Conservation (phyloP, 2,888 invertebrate genomes). For the Cerceris rybyensis region DNA sequence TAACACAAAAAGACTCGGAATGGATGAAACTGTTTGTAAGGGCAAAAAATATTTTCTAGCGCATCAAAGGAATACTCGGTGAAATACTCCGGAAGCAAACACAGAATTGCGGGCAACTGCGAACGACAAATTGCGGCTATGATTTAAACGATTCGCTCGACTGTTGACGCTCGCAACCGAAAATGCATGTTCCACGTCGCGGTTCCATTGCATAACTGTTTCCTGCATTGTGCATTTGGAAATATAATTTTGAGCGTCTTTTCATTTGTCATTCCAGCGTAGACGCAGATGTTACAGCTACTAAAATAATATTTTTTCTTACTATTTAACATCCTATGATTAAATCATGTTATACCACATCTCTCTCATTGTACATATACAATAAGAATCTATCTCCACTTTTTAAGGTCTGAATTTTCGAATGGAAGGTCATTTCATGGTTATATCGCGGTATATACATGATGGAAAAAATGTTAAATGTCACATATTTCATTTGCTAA, state of each 20-base stretch:
- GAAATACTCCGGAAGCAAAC: not conserved
- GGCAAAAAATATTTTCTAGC: not conserved
- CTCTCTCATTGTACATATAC: too few species aligned
- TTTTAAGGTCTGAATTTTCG: too few species aligned
- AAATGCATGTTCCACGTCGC: not conserved
- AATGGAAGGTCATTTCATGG: too few species aligned
- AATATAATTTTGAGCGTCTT: not conserved
- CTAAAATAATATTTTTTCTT: too few species aligned
- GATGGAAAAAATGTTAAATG: too few species aligned
- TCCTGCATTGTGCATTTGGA: not conserved
- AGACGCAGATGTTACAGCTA: too few species aligned
- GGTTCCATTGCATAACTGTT: not conserved
- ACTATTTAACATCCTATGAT: too few species aligned
- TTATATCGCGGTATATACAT: too few species aligned
- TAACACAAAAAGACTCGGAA: not conserved
- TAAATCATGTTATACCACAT: too few species aligned
- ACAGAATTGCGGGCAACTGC: constrained; percentile 8
- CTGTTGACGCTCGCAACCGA: not conserved
- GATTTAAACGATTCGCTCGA: constrained; percentile 15
- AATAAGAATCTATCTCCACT: too few species aligned
- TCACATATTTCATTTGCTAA: too few species aligned
- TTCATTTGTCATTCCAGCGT: too few species aligned
- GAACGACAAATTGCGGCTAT: constrained; percentile 30
- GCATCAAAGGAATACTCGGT: not conserved
- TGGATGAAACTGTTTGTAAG: not conserved